Evolutionary conservation across 2,888 invertebrate species (phyloP).

Genomic region (Hirtodrosophila duncani): DNA sequence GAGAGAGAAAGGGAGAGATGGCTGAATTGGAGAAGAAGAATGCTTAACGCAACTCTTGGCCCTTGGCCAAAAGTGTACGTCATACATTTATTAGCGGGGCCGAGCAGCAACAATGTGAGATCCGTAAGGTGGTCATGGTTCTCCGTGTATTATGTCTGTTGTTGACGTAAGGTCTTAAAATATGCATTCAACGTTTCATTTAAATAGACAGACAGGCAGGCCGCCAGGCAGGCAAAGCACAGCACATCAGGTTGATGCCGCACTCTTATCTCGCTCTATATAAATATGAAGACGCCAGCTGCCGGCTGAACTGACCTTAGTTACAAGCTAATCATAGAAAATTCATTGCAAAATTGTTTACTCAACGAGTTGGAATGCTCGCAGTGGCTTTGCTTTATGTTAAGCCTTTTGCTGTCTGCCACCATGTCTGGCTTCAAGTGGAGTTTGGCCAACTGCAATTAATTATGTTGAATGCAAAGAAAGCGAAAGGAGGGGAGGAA

Average conservation of each 20-base stretch:
- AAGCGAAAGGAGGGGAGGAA: neutral
- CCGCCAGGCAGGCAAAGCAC: too few species aligned
- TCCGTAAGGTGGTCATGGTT: slow-evolving; percentile 63
- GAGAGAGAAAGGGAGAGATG: neutral
- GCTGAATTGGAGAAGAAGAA: neutral
- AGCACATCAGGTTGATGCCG: too few species aligned
- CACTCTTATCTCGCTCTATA: too few species aligned
- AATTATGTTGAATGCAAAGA: slow-evolving; percentile 24
- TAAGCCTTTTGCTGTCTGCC: too few species aligned
- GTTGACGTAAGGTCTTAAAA: slow-evolving; percentile 65
- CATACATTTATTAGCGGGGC: slow-evolving; percentile 57
- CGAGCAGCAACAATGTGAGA: too few species aligned
- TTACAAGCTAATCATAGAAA: slow-evolving; percentile 23
- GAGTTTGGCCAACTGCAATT: slow-evolving; percentile 24
- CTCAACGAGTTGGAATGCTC: too few species aligned
- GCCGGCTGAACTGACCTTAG: slow-evolving; percentile 18
- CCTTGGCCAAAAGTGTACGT: slow-evolving; percentile 57
- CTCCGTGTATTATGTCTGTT: too few species aligned
- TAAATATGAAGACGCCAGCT: too few species aligned
- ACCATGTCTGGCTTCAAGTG: slow-evolving; percentile 16
- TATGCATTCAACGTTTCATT: slow-evolving; percentile 43
- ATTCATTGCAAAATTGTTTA: slow-evolving; percentile 5
- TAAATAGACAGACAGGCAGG: too few species aligned
- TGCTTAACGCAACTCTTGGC: slow-evolving; percentile 62
- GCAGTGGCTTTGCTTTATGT: too few species aligned